Base-by-base conservation (phyloP, 2,888 invertebrate genomes). In the Eupithecia inturbata region DNA sequence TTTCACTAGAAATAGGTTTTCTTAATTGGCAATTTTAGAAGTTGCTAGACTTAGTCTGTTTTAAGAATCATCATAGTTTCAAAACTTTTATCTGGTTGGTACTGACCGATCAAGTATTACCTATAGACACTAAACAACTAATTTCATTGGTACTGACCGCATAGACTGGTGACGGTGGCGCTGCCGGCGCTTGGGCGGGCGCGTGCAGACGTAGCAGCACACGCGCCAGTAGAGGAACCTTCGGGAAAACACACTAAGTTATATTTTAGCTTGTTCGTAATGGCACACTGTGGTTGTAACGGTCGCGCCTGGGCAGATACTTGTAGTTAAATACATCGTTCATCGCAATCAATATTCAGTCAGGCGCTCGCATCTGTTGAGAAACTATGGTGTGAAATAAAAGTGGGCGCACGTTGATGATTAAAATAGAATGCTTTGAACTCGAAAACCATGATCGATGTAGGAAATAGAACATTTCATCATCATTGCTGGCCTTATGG, bases 201-300 rank as follows among this genome's bases (percentile, higher is more conserved):
- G 96, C 0, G 97, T 98, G 89, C 98, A 98, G 67, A 97, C 96
- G 90, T 97, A 98, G 86, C 98, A 98, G 85, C 98, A 98, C 4
- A 98, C 97, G 73, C 97, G 96, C 98, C 98, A 98, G 88, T 98
- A 98, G n/a, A 98, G 92, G 86, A 98, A 98, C 79, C 98, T 96
- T 81, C 0, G 75, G 74, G 10, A 33, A 0, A 28, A 6, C 45
- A n/a, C 26, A 60, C 28, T 31, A 0, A 7, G 1, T 14, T 45
- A n/a, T 49, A 49, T 49, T 3, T 3, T 22, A 53, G 53, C n/a
- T 53, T n/a, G n/a, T n/a, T n/a, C n/a, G n/a, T n/a, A n/a, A n/a
- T n/a, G n/a, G n/a, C n/a, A n/a, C n/a, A n/a, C n/a, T n/a, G n/a
- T n/a, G n/a, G n/a, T n/a, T n/a, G n/a, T n/a, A n/a, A 3, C 22